A percentile compares a stretch with the other conserved stretches of the same genome.
phyloP scores from a whole-genome alignment of 2,888 invertebrate species.

The Lycia hirtaria region DNA sequence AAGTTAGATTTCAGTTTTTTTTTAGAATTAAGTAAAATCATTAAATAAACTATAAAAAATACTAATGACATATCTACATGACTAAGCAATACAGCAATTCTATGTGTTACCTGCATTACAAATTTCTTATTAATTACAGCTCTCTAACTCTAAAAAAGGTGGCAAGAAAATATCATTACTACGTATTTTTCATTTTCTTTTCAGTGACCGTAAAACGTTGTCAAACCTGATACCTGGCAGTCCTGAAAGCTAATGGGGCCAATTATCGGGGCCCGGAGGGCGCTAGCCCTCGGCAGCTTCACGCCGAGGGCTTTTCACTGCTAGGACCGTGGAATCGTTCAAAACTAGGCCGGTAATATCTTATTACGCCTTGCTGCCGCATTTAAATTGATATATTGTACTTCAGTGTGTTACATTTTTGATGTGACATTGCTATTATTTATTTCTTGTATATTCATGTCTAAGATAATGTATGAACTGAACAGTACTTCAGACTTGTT shows the following conservation, averaged over 20 bases:
- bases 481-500: too few relatives aligned
- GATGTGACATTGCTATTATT: not conserved
- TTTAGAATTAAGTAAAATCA: not conserved
- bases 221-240: slow-evolving; percentile 62
- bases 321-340: slow-evolving; percentile 42
- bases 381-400: slow-evolving; percentile 3
- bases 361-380: slow-evolving; percentile 23
- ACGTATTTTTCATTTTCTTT: slow-evolving; percentile 17
- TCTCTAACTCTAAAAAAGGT: not conserved
- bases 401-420: not conserved
- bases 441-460: not conserved
- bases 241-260: slow-evolving; percentile 68
- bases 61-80: too few relatives aligned
- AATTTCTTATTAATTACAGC: not conserved
- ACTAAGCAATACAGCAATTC: too few relatives aligned
- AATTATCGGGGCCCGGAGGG: slow-evolving; percentile 74
- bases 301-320: slow-evolving; percentile 53
- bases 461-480: too few relatives aligned
- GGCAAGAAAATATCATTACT: not conserved
- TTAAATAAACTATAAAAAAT: too few relatives aligned
- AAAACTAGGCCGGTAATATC: slow-evolving; percentile 36
- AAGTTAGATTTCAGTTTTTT: too few relatives aligned
- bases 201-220: slow-evolving; percentile 4
- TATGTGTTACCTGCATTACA: too few relatives aligned
- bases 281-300: slow-evolving; percentile 61